These are phyloP conservation scores for Scolopax rusticola DNA, from an alignment of 2,797 vertebrate species.

Conservation along the genomic window DNA sequence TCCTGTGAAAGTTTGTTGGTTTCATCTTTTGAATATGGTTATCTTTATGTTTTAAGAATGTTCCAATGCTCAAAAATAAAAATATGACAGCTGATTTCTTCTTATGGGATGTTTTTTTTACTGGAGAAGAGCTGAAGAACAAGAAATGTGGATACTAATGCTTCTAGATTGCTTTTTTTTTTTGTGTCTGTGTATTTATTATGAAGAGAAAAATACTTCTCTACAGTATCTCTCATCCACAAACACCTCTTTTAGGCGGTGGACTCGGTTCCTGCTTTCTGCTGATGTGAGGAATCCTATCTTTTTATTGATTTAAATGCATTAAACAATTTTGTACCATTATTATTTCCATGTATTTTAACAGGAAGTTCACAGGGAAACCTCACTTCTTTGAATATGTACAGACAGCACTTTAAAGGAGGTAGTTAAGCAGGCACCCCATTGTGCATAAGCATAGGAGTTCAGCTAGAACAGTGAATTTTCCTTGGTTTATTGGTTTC, in stretches of 20 bases:
- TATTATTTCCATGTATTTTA: background rate
- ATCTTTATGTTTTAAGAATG: background rate
- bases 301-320: background rate
- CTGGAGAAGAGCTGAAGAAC: background rate
- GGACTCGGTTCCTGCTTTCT: background rate
- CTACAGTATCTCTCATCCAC: background rate
- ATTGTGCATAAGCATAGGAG: background rate
- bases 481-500: slow-evolving; percentile 47
- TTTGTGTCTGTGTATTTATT: background rate
- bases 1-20: background rate
- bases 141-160: background rate
- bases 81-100: background rate
- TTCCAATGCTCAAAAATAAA: background rate
- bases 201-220: background rate
- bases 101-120: background rate
- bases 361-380: slow-evolving; percentile 7
- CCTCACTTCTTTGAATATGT: background rate
- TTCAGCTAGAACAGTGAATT: slow-evolving; percentile 20
- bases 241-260: background rate
- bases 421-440: slow-evolving; percentile 46
- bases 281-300: background rate
- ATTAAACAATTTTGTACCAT: background rate
- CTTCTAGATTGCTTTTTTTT: background rate
- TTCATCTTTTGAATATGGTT: background rate
- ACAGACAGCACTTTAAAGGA: slow-evolving; percentile 16